Conservation (phyloP, 2,113 vertebrate genomes). For the Perca schrenkii region DNA sequence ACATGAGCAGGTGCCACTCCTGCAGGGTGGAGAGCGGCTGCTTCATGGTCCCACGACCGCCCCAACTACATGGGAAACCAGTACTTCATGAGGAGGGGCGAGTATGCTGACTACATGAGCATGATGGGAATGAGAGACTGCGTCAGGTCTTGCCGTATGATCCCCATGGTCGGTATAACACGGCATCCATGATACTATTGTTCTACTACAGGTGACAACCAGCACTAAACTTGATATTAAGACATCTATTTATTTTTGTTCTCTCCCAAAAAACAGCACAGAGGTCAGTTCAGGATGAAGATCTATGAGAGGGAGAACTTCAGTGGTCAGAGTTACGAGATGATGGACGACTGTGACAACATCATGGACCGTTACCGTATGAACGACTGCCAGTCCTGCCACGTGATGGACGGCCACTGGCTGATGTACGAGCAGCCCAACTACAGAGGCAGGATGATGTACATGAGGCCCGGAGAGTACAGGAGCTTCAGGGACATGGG, state of each 20-base stretch:
- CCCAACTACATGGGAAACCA: conserved; percentile 82
- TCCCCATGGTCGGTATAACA: too few relatives aligned
- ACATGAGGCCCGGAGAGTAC: conserved; percentile 66
- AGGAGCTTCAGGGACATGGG: conserved; percentile 76
- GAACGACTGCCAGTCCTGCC: conserved; percentile 72
- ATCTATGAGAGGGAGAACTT: conserved; percentile 76
- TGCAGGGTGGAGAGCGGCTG: conserved; percentile 76
- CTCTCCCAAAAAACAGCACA: conserved; percentile 34
- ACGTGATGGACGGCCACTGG: conserved; percentile 85
- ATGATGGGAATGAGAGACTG: conserved; percentile 24
- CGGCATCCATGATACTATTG: too few relatives aligned
- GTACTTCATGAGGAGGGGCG: conserved; percentile 77
- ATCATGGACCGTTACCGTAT: conserved; percentile 66
- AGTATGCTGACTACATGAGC: conserved; percentile 71
- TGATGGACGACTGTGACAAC: conserved; percentile 67
- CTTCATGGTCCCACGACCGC: conserved; percentile 81
- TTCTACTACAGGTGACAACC: too few relatives aligned
- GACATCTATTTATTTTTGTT: not conserved
- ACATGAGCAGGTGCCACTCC: conserved; percentile 75
- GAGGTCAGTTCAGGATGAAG: conserved; percentile 68
- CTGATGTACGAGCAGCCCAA: conserved; percentile 16
- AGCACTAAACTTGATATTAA: not conserved
- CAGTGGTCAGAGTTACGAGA: conserved; percentile 56
- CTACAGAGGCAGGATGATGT: too few relatives aligned
- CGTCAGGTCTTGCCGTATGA: too few relatives aligned